Base-by-base conservation (phyloP, 1,140 invertebrate species). In the Dolichoris vasculosae region DNA sequence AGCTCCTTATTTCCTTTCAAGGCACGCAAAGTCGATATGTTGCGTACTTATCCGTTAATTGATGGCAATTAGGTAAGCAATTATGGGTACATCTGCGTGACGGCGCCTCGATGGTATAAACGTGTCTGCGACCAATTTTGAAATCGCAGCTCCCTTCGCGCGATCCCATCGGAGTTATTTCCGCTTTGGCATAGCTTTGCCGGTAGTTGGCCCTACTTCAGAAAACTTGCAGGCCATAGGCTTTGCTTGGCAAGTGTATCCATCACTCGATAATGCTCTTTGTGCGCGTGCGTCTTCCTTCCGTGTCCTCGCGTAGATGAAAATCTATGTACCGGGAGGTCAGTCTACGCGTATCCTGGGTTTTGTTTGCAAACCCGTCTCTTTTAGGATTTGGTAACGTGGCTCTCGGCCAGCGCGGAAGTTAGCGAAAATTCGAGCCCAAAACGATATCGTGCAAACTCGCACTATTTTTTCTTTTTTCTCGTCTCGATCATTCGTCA, bases 201-300 rank as follows among this genome's bases (percentile, higher is more conserved):
- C 13, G 4, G 84, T 80, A 87, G 86, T 91, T 92, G 91, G 91
- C 91, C 84, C 63, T 26, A 87, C 89, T 89, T 91, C 91, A 91
- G 91, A 90, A 91, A 92, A 92, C 87, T 92, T 90, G 88, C 87
- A 86, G 86, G 88, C 89, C 88, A 89, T 89, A 90, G 90, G 89
- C 89, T 88, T 85, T 84, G 87, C 87, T 89, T 89, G 90, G 89
- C 89, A 90, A 92, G 89, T 92, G 88, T 91, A 92, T 92, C 91
- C 90, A 91, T 92, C 91, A 91, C 87, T 89, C 88, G 82, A 90
- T 91, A 55, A 4, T 20, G 55, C 63, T 67, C n/a, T 23, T 1
- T 43, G 26, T n/a, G 13, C 11, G 6, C 26, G 71, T 46, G 71
- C 40, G 71, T n/a, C 32, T 38, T 13, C 38, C 2, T 6, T 9